Evolutionary conservation across 1,140 invertebrate genomes (phyloP).

Genomic region (Bathynomus jamesi): DNA sequence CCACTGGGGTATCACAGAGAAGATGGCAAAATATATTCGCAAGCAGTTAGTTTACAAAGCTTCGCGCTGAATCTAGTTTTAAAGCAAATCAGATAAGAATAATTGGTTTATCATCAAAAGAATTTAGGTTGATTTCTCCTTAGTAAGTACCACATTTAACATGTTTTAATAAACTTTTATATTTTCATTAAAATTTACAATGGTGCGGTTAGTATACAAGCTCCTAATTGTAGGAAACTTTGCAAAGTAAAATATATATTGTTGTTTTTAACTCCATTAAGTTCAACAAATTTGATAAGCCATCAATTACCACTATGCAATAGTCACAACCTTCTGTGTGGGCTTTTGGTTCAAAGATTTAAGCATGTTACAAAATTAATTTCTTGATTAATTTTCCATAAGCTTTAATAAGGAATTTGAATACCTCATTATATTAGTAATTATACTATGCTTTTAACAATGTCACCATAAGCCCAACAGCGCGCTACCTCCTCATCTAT

Average conservation of each 20-base stretch:
- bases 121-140: no score
- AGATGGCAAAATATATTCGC: slow-evolving; percentile 62
- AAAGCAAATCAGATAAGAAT: no score
- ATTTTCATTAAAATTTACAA: no score
- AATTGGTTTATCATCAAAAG: no score
- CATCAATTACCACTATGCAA: background rate
- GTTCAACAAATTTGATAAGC: background rate
- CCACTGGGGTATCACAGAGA: slow-evolving; percentile 48
- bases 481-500: background rate
- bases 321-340: background rate
- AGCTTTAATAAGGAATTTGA: no score
- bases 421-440: no score
- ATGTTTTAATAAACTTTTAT: background rate
- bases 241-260: no score
- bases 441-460: background rate
- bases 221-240: no score
- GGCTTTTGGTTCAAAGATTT: background rate
- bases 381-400: no score
- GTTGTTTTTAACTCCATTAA: background rate
- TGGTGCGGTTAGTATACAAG: no score
- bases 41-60: background rate
- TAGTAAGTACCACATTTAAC: no score
- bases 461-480: background rate
- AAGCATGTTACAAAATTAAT: background rate
- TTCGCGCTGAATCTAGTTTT: background rate